Conservation (phyloP, 1,140 invertebrate genomes). For the Belonocnema kinseyi region DNA sequence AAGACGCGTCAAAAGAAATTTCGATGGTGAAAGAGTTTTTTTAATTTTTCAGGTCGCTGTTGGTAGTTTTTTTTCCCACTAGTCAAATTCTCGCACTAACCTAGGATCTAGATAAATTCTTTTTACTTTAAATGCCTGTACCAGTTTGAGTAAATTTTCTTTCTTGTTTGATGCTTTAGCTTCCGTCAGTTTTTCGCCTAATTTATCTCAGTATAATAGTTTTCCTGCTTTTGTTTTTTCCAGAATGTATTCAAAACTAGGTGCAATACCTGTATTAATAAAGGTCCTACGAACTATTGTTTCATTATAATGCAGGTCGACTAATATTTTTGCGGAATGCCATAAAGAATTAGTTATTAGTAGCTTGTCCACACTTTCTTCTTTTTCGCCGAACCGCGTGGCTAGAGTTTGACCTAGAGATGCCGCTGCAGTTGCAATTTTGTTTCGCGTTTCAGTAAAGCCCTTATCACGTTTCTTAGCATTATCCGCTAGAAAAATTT, state of each 20-base stretch:
- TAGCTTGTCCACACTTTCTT: slow-evolving; percentile 15
- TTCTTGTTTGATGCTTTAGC: too few relatives aligned
- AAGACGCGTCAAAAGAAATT: too few relatives aligned
- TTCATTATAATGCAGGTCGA: background rate
- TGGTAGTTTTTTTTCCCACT: too few relatives aligned
- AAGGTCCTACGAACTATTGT: slow-evolving; percentile 11
- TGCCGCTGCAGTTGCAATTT: background rate
- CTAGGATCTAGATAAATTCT: too few relatives aligned
- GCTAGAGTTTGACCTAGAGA: background rate
- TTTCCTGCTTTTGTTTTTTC: background rate
- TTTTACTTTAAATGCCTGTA: too few relatives aligned
- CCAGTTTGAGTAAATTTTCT: too few relatives aligned
- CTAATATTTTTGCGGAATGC: slow-evolving; percentile 11
- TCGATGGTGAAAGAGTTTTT: too few relatives aligned
- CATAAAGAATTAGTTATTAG: background rate
- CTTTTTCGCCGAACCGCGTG: background rate
- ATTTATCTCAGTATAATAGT: too few relatives aligned
- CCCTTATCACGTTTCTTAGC: slow-evolving; percentile 21
- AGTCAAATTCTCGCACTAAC: too few relatives aligned
- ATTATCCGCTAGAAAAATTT: background rate
- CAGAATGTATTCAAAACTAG: background rate
- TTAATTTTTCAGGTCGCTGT: too few relatives aligned
- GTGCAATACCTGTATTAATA: background rate
- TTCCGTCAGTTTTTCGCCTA: too few relatives aligned
- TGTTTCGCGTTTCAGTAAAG: slow-evolving; percentile 20